Percentiles rank a stretch among this genome's conserved stretches.
phyloP scores from a whole-genome alignment of 2,888 invertebrate genomes.

The Ecliptopera silaceata region DNA sequence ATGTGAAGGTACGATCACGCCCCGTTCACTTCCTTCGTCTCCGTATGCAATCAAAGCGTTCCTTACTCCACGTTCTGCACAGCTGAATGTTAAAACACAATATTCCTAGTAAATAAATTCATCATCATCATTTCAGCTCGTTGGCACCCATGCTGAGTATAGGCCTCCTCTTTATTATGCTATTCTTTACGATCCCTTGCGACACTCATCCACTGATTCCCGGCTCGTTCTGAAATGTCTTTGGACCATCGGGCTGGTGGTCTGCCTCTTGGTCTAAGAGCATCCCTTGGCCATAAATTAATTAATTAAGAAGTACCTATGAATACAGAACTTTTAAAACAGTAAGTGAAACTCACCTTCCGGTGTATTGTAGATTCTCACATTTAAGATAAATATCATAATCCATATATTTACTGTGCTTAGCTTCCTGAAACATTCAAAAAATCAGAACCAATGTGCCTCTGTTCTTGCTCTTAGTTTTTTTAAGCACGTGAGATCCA shows the following conservation, averaged over 20 bases:
- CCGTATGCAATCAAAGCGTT: slow-evolving; percentile 60
- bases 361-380: slow-evolving; percentile 93
- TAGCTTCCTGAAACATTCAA: slow-evolving; percentile 67
- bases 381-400: slow-evolving; percentile 90
- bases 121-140: no score
- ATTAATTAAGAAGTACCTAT: no score
- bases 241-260: no score
- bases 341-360: slow-evolving; percentile 82
- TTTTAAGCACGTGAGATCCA: neutral
- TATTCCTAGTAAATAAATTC: no score
- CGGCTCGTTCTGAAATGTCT: no score
- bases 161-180: no score
- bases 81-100: slow-evolving; percentile 55
- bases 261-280: no score
- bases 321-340: neutral
- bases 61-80: slow-evolving; percentile 69
- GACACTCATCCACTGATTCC: no score
- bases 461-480: neutral
- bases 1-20: slow-evolving; percentile 71
- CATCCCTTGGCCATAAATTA: no score
- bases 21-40: slow-evolving; percentile 51
- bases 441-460: neutral
- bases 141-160: no score
- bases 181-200: no score
- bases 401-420: slow-evolving; percentile 84